phyloP scores from a whole-genome alignment of 2,888 invertebrate species.

The Thymelicus acteon region DNA sequence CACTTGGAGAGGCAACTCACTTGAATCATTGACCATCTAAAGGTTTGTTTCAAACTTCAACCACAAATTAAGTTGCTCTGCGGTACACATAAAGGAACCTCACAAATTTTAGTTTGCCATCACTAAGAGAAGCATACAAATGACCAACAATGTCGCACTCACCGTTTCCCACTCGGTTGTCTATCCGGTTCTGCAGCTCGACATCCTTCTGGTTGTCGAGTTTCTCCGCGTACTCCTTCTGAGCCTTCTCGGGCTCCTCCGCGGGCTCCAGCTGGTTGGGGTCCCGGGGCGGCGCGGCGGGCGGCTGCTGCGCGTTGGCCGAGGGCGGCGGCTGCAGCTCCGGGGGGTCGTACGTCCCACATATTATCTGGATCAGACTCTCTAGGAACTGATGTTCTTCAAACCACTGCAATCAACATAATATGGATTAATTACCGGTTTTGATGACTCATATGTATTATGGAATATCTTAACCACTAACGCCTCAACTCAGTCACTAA shows the following conservation, averaged over 20 bases:
- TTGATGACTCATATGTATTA: no score
- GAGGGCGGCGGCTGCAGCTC: slow-evolving; percentile 43
- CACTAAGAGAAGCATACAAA: no score
- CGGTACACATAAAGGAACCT: no score
- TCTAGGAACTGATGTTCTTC: slow-evolving; percentile 94
- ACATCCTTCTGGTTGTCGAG: slow-evolving; percentile 32
- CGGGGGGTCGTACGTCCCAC: slow-evolving; percentile 72
- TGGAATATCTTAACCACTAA: no score
- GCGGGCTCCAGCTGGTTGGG: slow-evolving; percentile 15
- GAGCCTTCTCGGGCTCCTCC: slow-evolving; percentile 31
- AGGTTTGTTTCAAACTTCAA: no score
- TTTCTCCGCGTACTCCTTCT: slow-evolving; percentile 27
- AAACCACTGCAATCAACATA: slow-evolving; percentile 89
- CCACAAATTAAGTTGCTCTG: no score
- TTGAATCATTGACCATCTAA: no score
- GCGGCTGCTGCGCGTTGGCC: slow-evolving; percentile 38
- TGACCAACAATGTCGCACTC: not conserved
- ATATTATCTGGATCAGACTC: slow-evolving; percentile 87
- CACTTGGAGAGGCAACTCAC: no score
- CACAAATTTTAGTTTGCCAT: no score
- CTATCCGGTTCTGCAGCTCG: slow-evolving; percentile 24
- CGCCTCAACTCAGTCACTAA: no score
- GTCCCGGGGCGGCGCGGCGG: slow-evolving; percentile 48
- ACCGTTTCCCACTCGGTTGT: slow-evolving; percentile 19
- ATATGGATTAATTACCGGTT: not conserved